Percentiles rank a stretch among this genome's conserved stretches.
Conservation (phyloP, 2,797 vertebrate species). For the Nothura maculosa region DNA sequence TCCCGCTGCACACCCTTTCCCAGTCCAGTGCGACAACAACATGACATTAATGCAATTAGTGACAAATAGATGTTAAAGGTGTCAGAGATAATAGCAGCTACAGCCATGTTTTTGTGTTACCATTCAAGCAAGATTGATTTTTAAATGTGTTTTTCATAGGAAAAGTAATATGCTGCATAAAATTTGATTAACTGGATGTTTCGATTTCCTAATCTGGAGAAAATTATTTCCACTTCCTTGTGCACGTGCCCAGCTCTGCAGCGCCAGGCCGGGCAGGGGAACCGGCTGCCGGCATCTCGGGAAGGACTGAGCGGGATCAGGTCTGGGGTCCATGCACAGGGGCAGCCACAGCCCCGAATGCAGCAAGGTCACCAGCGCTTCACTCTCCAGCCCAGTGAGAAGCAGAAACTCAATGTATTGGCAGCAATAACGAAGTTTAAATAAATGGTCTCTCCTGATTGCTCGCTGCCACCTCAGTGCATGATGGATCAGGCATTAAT, state of each 20-base stretch:
- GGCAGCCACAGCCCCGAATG: neutral
- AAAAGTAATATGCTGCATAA: neutral
- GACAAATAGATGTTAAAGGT: neutral
- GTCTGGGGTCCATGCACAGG: neutral
- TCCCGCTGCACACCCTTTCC: rapidly evolving
- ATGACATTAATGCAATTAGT: neutral
- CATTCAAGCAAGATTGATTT: neutral
- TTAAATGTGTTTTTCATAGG: neutral
- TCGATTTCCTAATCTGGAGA: neutral
- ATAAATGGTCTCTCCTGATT: neutral
- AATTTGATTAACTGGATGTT: neutral
- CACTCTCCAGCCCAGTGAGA: neutral
- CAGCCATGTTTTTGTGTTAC: neutral
- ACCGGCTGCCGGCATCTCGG: neutral
- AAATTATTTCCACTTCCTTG: neutral
- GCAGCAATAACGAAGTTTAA: neutral
- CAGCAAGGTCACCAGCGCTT: neutral
- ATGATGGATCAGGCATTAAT: neutral
- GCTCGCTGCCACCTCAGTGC: neutral
- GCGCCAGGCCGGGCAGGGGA: neutral
- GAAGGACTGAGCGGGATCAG: neutral
- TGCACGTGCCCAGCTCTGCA: neutral
- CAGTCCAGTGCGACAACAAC: neutral
- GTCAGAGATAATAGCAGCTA: neutral
- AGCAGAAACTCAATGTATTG: neutral